Percentiles rank a stretch among this genome's conserved stretches.
Evolutionary conservation across 2,797 vertebrate species (phyloP).

Genomic region (Neosalanx taihuensis): DNA sequence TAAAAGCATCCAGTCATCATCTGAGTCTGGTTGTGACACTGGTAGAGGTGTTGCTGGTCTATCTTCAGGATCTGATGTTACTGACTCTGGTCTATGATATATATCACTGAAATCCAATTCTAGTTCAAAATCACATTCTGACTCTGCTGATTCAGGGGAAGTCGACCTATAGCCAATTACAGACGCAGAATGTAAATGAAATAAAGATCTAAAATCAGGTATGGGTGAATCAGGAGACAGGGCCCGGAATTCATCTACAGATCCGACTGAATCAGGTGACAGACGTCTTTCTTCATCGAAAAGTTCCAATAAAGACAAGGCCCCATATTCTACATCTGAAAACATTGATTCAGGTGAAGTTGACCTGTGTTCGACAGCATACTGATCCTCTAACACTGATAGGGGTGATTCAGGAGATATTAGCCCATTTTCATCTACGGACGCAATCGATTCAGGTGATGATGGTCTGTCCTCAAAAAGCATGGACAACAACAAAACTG

Average conservation of each 20-base stretch:
- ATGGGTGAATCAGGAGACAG: conserved; percentile 43
- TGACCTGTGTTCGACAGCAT: background rate
- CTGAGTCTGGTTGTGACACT: conserved; percentile 9
- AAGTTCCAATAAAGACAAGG: no score
- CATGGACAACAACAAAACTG: conserved; percentile 16
- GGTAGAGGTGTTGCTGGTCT: conserved; percentile 6
- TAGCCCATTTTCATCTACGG: conserved; percentile 8
- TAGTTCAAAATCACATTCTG: conserved; percentile 29
- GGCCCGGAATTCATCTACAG: conserved; percentile 7
- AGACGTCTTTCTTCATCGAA: conserved; percentile 19
- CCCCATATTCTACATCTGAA: conserved; percentile 2
- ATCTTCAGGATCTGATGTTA: background rate
- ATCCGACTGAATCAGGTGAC: conserved; percentile 40
- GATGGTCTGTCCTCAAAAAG: conserved; percentile 30
- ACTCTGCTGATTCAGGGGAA: conserved; percentile 26
- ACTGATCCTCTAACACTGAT: conserved; percentile 4
- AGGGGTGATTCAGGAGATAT: conserved; percentile 19
- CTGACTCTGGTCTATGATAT: conserved; percentile 6
- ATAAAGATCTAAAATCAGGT: conserved; percentile 27
- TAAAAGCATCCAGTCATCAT: background rate
- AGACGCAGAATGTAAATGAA: background rate
- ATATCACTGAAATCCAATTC: background rate
- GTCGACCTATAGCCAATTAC: background rate
- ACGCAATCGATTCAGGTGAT: conserved; percentile 31
- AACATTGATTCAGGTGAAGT: conserved; percentile 10